Evolutionary conservation across 2,888 invertebrate genomes (phyloP).

Genomic region (Lepas anatifera): DNA sequence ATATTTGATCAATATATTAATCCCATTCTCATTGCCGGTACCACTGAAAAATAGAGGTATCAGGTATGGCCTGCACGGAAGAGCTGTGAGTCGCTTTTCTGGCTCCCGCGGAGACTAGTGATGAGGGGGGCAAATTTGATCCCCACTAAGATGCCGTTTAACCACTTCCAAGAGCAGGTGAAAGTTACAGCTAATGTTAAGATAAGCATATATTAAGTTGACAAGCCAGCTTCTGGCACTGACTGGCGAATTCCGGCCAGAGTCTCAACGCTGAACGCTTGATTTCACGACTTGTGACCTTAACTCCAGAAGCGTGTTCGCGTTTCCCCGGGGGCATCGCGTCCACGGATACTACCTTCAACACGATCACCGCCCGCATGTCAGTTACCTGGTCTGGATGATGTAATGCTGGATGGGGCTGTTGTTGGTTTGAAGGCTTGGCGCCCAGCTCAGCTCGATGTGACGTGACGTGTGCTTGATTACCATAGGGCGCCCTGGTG

Average conservation of each 20-base stretch:
- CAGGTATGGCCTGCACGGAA: too few relatives aligned
- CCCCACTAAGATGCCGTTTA: too few relatives aligned
- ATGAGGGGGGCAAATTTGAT: too few relatives aligned
- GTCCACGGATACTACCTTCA: too few relatives aligned
- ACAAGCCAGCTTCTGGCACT: neutral
- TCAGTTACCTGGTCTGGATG: constrained; percentile 56
- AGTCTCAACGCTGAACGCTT: neutral
- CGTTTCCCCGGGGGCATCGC: neutral
- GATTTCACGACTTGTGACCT: neutral
- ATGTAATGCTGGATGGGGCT: constrained; percentile 56
- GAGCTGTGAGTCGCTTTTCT: too few relatives aligned
- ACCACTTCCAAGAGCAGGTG: too few relatives aligned
- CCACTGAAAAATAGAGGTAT: too few relatives aligned
- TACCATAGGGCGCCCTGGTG: constrained; percentile 56
- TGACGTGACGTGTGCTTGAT: constrained; percentile 58
- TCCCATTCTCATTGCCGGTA: too few relatives aligned
- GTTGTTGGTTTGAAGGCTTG: constrained; percentile 53
- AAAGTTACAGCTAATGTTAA: too few relatives aligned
- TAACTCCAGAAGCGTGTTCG: neutral
- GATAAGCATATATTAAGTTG: neutral
- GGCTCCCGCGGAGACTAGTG: too few relatives aligned
- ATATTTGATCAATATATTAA: too few relatives aligned
- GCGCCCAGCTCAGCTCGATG: constrained; percentile 61
- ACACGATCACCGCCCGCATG: too few relatives aligned
- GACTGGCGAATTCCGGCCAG: neutral